Evolutionary conservation across 2,797 vertebrate species (phyloP).

Genomic region (Neomorphus geoffroyi): DNA sequence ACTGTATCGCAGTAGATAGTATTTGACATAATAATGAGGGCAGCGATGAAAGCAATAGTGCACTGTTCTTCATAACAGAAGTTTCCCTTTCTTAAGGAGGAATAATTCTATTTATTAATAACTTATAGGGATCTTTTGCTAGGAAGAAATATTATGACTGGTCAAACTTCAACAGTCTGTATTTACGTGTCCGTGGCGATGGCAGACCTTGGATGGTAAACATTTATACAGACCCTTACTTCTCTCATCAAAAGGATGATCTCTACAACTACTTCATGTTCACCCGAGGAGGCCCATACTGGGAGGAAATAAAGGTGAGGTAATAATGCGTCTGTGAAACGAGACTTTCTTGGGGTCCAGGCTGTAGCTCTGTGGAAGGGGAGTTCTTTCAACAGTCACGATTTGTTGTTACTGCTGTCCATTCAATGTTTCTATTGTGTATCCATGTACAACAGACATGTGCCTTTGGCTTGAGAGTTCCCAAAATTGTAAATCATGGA

Average conservation of each 20-base stretch:
- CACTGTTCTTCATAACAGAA: neutral
- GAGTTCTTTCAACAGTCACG: neutral
- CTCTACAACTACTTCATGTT: slow-evolving; percentile 94
- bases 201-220: slow-evolving; percentile 97
- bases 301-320: slow-evolving; percentile 93
- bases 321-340: neutral
- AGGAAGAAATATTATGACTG: slow-evolving; percentile 85
- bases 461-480: neutral
- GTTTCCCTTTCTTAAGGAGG: neutral
- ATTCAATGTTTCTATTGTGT: accelerated
- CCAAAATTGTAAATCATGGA: neutral
- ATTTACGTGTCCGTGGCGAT: slow-evolving; percentile 90
- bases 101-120: slow-evolving; percentile 34
- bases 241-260: slow-evolving; percentile 86
- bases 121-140: slow-evolving; percentile 83
- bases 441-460: neutral
- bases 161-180: slow-evolving; percentile 89
- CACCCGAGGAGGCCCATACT: slow-evolving; percentile 94
- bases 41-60: neutral
- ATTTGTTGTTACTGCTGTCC: neutral
- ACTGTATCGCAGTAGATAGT: neutral
- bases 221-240: slow-evolving; percentile 82
- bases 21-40: neutral
- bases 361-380: neutral
- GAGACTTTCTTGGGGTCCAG: neutral